Percentiles rank a stretch among this genome's conserved stretches.
These are phyloP conservation scores for Brachyptera putata DNA, from an alignment of 2,888 invertebrate species.

Conservation along the genomic window DNA sequence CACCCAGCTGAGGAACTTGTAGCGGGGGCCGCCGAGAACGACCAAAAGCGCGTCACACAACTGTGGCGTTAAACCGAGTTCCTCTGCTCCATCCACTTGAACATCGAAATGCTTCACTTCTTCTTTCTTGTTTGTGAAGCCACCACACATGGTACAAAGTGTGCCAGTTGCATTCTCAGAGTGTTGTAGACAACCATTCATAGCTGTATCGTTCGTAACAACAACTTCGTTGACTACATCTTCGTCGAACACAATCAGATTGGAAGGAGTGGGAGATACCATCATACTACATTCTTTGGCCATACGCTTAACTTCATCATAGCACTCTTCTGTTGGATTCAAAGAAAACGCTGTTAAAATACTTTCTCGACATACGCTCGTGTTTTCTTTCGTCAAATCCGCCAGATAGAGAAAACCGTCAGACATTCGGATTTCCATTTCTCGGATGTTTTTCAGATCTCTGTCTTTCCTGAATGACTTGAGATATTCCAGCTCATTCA, in stretches of 20 bases:
- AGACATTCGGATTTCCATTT: conserved; percentile 52
- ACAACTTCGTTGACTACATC: background rate
- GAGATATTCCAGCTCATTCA: background rate
- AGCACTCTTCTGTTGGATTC: conserved; percentile 52
- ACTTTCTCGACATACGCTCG: conserved; percentile 64
- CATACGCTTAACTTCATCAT: background rate
- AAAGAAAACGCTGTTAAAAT: conserved; percentile 71
- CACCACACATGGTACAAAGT: conserved; percentile 40
- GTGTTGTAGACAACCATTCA: background rate
- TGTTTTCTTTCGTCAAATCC: conserved; percentile 54
- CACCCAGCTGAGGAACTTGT: conserved; percentile 68
- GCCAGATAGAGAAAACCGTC: conserved; percentile 62
- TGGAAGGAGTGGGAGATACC: background rate
- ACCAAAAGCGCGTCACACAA: conserved; percentile 67
- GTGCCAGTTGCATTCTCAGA: conserved; percentile 32
- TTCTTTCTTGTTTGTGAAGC: conserved; percentile 34
- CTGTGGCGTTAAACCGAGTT: conserved; percentile 60
- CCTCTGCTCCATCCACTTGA: conserved; percentile 57
- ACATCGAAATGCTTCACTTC: conserved; percentile 35
- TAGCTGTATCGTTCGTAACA: background rate
- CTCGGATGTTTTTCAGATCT: conserved; percentile 58
- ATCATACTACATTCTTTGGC: background rate
- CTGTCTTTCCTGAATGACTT: conserved; percentile 70
- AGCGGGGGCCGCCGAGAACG: conserved; percentile 64
- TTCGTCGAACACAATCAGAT: background rate